Evolutionary conservation across 2,797 vertebrate species (phyloP).

Genomic region (Miopithecus talapoin): DNA sequence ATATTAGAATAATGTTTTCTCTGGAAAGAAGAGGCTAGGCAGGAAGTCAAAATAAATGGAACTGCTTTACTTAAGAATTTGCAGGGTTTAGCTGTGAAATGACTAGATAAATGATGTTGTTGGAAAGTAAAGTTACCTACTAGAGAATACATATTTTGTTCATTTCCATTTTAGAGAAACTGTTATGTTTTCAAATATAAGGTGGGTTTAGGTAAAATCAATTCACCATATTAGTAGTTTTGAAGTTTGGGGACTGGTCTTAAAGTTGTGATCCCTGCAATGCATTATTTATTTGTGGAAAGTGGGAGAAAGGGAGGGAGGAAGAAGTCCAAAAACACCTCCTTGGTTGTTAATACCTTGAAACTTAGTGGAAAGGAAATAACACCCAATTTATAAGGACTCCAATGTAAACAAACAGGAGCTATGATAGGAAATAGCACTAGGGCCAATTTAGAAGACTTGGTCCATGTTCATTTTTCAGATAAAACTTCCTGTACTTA

Average conservation of each 20-base stretch:
- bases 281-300: constrained; percentile 64
- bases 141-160: constrained; percentile 40
- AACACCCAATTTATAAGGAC: constrained; percentile 76
- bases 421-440: constrained; percentile 71
- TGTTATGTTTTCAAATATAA: not conserved
- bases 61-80: constrained; percentile 72
- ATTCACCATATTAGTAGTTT: not conserved
- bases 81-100: constrained; percentile 58
- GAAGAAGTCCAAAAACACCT: constrained; percentile 56
- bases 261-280: constrained; percentile 48
- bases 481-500: constrained; percentile 70
- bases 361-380: constrained; percentile 76
- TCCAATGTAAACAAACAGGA: constrained; percentile 77
- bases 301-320: constrained; percentile 29
- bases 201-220: constrained; percentile 40
- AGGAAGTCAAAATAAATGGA: constrained; percentile 72
- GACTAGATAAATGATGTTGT: constrained; percentile 58
- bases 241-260: constrained; percentile 27
- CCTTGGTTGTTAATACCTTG: constrained; percentile 72
- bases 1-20: constrained; percentile 71
- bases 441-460: constrained; percentile 61
- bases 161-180: constrained; percentile 53
- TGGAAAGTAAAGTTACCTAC: not conserved
- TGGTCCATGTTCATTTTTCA: constrained; percentile 68
- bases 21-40: constrained; percentile 65